Conservation (phyloP, 1,140 invertebrate species). For the Radopholus similis region DNA sequence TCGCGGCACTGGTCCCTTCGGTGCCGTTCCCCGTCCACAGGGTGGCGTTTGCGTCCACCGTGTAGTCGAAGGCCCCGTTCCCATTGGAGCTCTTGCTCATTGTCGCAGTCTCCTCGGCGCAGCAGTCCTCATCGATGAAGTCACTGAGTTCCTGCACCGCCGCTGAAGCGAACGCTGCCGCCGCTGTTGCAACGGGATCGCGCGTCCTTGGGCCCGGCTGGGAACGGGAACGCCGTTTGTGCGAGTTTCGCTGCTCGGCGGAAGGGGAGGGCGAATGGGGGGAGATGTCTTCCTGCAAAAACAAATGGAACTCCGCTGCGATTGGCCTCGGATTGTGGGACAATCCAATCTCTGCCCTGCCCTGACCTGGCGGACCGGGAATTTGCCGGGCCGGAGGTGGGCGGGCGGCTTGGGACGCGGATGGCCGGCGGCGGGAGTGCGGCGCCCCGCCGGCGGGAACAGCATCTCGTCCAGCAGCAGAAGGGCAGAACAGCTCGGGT, state of each 20-base stretch:
- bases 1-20: not conserved
- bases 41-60: not conserved
- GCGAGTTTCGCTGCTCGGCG: not conserved
- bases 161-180: not conserved
- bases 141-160: constrained; percentile 5
- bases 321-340: not conserved
- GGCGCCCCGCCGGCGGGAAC: no score
- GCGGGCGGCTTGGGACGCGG: not conserved
- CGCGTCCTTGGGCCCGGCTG: constrained; percentile 2
- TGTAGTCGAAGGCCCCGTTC: not conserved
- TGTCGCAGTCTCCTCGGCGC: not conserved
- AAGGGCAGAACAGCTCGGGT: not conserved
- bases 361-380: constrained; percentile 5
- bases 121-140: constrained; percentile 14
- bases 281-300: not conserved
- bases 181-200: not conserved
- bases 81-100: not conserved
- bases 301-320: not conserved
- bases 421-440: no score
- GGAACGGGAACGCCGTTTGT: constrained; percentile 10
- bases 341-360: not conserved
- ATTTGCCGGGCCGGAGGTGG: constrained; percentile 15
- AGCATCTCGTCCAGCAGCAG: not conserved
- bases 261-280: not conserved
- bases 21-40: not conserved